Conservation (phyloP, 2,113 vertebrate species). For the Casuarius casuarius region DNA sequence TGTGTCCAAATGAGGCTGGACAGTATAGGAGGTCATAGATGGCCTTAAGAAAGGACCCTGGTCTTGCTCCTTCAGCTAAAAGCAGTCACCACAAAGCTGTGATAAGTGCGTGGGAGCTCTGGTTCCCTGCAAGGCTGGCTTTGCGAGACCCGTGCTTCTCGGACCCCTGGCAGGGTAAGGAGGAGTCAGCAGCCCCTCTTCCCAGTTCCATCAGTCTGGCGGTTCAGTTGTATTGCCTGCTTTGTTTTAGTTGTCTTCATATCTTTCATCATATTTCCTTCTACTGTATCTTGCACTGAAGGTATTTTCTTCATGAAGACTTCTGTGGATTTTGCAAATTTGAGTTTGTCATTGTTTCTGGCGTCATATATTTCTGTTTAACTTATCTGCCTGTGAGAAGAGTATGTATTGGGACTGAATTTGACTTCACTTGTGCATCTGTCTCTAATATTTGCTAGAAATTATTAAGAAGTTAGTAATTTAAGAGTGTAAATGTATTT, state of each 20-base stretch:
- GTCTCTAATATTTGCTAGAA: background rate
- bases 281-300: background rate
- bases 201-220: background rate
- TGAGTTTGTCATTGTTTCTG: background rate
- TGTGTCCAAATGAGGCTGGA: background rate
- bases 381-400: background rate
- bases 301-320: background rate
- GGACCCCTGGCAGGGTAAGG: background rate
- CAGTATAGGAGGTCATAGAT: background rate
- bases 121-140: background rate
- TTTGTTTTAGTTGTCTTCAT: background rate
- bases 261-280: background rate
- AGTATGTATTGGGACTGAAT: background rate
- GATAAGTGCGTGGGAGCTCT: background rate
- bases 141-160: background rate
- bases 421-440: background rate
- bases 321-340: background rate
- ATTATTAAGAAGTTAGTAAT: background rate
- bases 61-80: background rate
- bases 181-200: background rate
- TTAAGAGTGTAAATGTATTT: background rate
- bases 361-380: background rate
- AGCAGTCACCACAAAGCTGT: background rate
- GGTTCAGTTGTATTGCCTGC: background rate
- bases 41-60: background rate